Evolutionary conservation across 1,140 invertebrate genomes (phyloP), one percentile per base, ranked within the genome.

Genomic region (Brachionus rubens): DNA sequence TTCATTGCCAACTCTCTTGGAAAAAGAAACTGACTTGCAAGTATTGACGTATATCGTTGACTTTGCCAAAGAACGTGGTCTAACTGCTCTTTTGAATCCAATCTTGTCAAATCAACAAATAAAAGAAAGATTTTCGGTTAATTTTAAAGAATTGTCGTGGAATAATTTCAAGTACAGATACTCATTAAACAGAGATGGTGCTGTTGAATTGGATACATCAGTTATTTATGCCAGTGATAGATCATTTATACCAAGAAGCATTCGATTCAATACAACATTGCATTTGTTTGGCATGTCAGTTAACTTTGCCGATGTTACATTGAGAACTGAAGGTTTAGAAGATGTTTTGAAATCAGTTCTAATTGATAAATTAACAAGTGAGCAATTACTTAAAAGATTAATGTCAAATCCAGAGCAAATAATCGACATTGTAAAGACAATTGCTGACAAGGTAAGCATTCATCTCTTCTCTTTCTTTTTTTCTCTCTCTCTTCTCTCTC

Each of bases 71-170:
- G 68, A 72, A 21, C 68, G 19, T 50, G 68, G 68, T 21, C 47
- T 50, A 9, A 72, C 68, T 48, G 33, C 41, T 19, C 33, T 72
- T n/a, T 48, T 72, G 14, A 72, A 72, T 54, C 46, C 68, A 24
- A 72, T 72, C 19, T 24, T 72, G 46, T 36, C 68, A 24, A 52
- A 72, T 72, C 68, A 30, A 26, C 16, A 54, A 72, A 33, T 72
- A 14, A 48, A 72, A 41, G 43, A 72, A 50, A 72, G 19, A 41
- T 72, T 72, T 19, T 50, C 43, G 9, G 46, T 72, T 28, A 72
- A 72, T 40, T 72, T 72, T 26, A 72, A 72, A 72, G 68, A 72
- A 41, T 40, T 72, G 19, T 72, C 68, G n/a, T 72, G 68, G 68
- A 72, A 72, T 36, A 48, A 54, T 36, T 72, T 50, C 12, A 72